Evolutionary conservation across 2,797 vertebrate species (phyloP).

Genomic region (Paramormyrops hopkinsi): DNA sequence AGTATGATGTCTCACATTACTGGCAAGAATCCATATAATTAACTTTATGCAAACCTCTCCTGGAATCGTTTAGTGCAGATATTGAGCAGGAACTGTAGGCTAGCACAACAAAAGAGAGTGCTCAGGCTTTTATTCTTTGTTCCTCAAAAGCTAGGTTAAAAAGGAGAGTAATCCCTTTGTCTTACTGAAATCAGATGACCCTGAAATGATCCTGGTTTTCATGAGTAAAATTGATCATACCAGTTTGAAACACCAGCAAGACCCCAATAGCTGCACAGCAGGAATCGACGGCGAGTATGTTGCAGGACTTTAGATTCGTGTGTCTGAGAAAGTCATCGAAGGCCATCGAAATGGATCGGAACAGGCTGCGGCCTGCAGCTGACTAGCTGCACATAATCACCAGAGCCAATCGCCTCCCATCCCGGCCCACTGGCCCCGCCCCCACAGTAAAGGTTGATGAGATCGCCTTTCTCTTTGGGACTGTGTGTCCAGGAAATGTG

Average conservation of each 20-base stretch:
- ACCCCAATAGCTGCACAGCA: not conserved
- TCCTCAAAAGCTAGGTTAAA: not conserved
- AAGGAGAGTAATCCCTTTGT: not conserved
- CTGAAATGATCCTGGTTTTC: not conserved
- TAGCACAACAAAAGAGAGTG: not conserved
- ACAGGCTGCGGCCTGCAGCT: not conserved
- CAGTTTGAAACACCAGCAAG: not conserved
- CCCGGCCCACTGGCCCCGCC: not conserved
- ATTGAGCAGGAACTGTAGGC: not conserved
- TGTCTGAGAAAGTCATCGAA: not conserved
- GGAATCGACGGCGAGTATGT: not conserved
- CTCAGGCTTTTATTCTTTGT: not conserved
- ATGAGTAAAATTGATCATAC: not conserved
- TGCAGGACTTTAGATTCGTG: not conserved
- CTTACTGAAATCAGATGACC: not conserved
- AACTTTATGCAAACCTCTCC: not conserved
- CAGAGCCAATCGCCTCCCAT: not conserved
- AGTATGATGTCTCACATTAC: not conserved
- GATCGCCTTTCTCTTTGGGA: not conserved
- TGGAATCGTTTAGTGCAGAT: not conserved
- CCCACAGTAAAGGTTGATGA: not conserved
- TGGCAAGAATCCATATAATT: conserved; percentile 1
- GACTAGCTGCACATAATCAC: not conserved
- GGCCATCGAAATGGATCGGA: not conserved
- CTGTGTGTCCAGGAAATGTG: not conserved